Conservation (phyloP, 2,113 vertebrate species). For the Scartelaos histophorus region DNA sequence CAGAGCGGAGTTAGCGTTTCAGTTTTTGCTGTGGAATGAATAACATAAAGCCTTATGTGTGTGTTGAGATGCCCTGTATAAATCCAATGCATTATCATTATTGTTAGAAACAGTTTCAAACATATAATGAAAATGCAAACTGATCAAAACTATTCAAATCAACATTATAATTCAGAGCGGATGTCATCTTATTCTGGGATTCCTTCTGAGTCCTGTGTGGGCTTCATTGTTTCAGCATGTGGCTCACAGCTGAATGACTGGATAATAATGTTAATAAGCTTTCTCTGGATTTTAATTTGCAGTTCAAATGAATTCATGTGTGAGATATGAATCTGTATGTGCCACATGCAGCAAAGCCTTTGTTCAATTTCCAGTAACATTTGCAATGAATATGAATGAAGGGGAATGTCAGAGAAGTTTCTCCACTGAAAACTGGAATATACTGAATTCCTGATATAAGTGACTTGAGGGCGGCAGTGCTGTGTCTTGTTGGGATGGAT, state of each 20-base stretch:
- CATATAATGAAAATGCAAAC: not conserved
- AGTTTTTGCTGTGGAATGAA: no score
- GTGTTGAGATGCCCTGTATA: no score
- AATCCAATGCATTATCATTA: no score
- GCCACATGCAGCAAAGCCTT: constrained; percentile 27
- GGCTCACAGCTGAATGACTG: not conserved
- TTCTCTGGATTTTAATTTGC: constrained; percentile 28
- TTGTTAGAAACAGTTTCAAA: no score
- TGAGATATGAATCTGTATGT: constrained; percentile 40
- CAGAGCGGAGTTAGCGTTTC: no score
- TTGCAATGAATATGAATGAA: constrained; percentile 54
- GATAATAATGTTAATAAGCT: constrained; percentile 22
- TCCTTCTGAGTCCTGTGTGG: not conserved
- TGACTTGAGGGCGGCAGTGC: not conserved
- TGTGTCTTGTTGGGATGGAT: not conserved
- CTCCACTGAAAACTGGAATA: constrained; percentile 5
- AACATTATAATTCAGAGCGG: not conserved
- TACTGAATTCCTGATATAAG: not conserved
- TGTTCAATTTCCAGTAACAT: constrained; percentile 38
- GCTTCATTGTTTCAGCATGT: not conserved
- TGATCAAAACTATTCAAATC: not conserved
- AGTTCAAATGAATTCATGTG: constrained; percentile 35
- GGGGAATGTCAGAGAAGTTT: constrained; percentile 24
- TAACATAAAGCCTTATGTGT: no score
- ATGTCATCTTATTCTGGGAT: not conserved